Evolutionary conservation across 1,140 invertebrate species (phyloP), one percentile per base, ranked within the genome.

Genomic region (Drosophila eugracilis): DNA sequence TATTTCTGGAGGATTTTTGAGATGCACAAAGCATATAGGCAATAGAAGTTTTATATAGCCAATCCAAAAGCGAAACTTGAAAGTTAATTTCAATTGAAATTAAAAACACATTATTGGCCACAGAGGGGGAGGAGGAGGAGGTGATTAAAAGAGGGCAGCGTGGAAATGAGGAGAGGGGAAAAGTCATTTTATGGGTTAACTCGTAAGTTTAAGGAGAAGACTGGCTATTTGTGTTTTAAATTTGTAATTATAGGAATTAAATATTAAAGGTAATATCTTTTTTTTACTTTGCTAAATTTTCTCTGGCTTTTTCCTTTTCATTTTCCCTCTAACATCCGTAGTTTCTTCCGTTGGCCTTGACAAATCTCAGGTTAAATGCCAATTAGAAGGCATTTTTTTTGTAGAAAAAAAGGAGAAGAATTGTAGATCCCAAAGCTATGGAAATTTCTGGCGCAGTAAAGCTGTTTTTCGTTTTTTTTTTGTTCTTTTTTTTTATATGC

Each of bases 71-170:
- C 28, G n/a, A n/a, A 75, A 45, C 58, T 63, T 42, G 48, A 12
- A 34, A 52, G 48, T 74, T 50, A 36, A 55, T 58, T 75, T 75
- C 52, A 67, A 75, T 75, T 75, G 71, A 75, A 75, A 75, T 75
- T 67, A 75, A 75, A 75, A 66, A 22, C 24, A 42, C 72, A 75
- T 75, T 74, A 73, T 62, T 62, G 17, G 28, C 17, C 28, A 4
- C 12, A 4, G 14, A n/a, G n/a, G n/a, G n/a, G n/a, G n/a, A n/a
- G n/a, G n/a, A n/a, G 6, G 14, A 12, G 24, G 1, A 12, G 7
- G 49, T n/a, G 17, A 52, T 9, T 19, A 12, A 12, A 36, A 15
- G 12, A 12, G 12, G 9, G 30, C 26, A 28, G n/a, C n/a, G n/a
- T n/a, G n/a, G n/a, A n/a, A n/a, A n/a, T n/a, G n/a, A n/a, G n/a